Evolutionary conservation across 2,888 invertebrate genomes (phyloP), one percentile per base, ranked within the genome.

Genomic region (Cheilosia vernalis): DNA sequence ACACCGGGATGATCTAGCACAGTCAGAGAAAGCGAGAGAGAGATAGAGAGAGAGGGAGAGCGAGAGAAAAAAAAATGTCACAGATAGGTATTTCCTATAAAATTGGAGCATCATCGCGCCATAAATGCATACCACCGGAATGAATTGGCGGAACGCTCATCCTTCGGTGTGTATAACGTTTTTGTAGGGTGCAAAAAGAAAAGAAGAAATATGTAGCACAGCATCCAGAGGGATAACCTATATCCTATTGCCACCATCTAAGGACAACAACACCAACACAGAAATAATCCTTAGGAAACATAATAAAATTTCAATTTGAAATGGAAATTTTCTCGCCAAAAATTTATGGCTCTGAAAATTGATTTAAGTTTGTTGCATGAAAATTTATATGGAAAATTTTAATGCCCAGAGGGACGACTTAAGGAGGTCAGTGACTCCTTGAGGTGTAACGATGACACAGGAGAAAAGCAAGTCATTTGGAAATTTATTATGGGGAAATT

Each of bases 271-370:
- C 58, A 66, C 51, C 53, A 77, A 30, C 30, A 66, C 76, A 77
- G 64, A 67, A 69, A 67, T 66, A 76, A 66, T 82, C 82, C 40
- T 60, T 40, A 40, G 67, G 33, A 63, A 42, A 42, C 61, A 73
- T 83, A 60, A 83, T 78, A 69, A 83, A 83, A 83, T 78, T 83
- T 78, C 67, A 83, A 83, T 83, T 83, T 77, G 53, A 66, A 82
- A 72, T 82, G 76, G 70, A 70, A 78, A 61, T 66, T 83, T 73
- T 51, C 67, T 17, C 2, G 24, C 13, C n/a, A n/a, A 56, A 56
- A 63, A 83, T 83, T 83, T 83, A 83, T 83, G 56, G 56, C 74
- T 64, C 51, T 58, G 76, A 42, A 81, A 81, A 81, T 81, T 76
- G 81, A 81, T 74, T 81, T 80, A 80, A 80, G 73, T 80, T 72